These are phyloP conservation scores for Caenorhabditis afra DNA, from an alignment of 2,888 invertebrate species.

Conservation along the genomic window DNA sequence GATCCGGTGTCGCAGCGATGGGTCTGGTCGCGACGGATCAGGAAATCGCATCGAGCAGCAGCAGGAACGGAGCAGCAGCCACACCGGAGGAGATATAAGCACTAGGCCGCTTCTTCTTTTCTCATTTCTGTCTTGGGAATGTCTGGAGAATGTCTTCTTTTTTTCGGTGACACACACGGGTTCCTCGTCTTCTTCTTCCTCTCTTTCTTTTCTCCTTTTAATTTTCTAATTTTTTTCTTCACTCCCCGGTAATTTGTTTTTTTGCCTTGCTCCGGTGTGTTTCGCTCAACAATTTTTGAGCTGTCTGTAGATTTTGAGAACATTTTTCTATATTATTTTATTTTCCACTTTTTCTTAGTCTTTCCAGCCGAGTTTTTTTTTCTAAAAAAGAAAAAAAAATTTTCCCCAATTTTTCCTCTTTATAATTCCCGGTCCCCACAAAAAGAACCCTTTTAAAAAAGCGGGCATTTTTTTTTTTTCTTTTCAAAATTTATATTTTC, in stretches of 20 bases:
- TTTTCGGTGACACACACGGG: constrained; percentile 9
- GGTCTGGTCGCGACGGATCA: constrained; percentile 63
- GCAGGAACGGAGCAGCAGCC: background rate
- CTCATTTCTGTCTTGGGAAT: constrained; percentile 11
- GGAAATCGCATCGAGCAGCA: constrained; percentile 7
- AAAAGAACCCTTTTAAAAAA: background rate
- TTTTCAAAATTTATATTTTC: background rate
- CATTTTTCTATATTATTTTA: background rate
- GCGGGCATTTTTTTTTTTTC: background rate
- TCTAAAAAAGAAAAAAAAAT: too few relatives aligned
- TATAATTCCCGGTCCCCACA: background rate
- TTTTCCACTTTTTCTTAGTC: background rate
- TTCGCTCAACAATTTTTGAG: too few relatives aligned
- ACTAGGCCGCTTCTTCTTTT: constrained; percentile 31
- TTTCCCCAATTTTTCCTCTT: background rate
- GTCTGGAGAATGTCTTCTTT: constrained; percentile 24
- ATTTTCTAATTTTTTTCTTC: background rate
- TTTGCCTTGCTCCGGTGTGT: too few relatives aligned
- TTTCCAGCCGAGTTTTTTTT: background rate
- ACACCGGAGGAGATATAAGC: constrained; percentile 51
- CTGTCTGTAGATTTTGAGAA: background rate
- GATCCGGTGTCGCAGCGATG: constrained; percentile 65
- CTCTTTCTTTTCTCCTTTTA: background rate
- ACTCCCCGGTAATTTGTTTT: too few relatives aligned
- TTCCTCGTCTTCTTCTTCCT: background rate